A percentile compares a stretch with the other conserved stretches of the same genome.
phyloP scores from a whole-genome alignment of 2,797 vertebrate species.

The Platyrinchus mystaceus region DNA sequence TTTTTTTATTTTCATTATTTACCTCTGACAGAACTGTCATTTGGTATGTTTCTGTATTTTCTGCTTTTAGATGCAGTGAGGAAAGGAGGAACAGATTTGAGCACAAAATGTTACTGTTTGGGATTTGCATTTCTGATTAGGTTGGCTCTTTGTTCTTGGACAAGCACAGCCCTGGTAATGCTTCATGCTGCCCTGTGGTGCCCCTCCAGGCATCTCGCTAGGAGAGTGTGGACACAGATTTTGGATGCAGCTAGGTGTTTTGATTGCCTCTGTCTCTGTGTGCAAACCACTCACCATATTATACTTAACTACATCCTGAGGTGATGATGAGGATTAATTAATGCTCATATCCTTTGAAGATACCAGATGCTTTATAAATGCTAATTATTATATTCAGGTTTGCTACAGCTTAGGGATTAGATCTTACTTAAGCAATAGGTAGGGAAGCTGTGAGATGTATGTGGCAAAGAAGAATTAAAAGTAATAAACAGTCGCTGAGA shows the following conservation, averaged over 20 bases:
- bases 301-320: constrained; percentile 1
- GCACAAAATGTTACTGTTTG: background rate
- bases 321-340: constrained; percentile 19
- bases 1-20: background rate
- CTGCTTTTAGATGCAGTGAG: background rate
- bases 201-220: background rate
- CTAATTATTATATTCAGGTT: constrained; percentile 50
- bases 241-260: background rate
- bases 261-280: background rate
- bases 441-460: background rate
- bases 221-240: background rate
- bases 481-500: background rate
- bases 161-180: background rate
- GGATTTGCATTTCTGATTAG: constrained; percentile 45
- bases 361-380: constrained; percentile 25
- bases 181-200: background rate
- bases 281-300: background rate
- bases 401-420: constrained; percentile 4
- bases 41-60: background rate
- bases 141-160: constrained; percentile 19
- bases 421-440: constrained; percentile 1
- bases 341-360: constrained; percentile 12
- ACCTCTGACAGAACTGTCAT: background rate
- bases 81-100: constrained; percentile 14
- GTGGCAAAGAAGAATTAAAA: constrained; percentile 8